These are phyloP conservation scores for Ptychoptera albimana DNA, from an alignment of 2,888 invertebrate genomes.

Conservation along the genomic window DNA sequence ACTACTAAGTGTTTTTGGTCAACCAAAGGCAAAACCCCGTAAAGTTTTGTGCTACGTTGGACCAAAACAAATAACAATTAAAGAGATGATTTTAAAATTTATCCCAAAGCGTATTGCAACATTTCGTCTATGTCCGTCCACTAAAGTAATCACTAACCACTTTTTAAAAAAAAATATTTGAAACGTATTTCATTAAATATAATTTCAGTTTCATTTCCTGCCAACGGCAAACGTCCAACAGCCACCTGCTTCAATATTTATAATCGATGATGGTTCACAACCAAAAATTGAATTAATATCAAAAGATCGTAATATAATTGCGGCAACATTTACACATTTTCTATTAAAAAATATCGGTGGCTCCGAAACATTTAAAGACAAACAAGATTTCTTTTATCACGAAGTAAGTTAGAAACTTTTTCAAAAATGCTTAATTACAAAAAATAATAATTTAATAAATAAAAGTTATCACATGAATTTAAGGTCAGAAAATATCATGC, in stretches of 20 bases:
- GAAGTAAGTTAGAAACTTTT: constrained; percentile 36
- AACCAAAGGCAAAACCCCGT: constrained; percentile 48
- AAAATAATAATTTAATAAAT: constrained; percentile 45
- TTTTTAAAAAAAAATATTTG: not conserved
- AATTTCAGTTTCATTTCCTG: constrained; percentile 47
- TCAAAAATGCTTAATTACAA: not conserved
- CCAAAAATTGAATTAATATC: constrained; percentile 69
- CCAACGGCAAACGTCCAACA: constrained; percentile 25
- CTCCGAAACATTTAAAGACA: constrained; percentile 82
- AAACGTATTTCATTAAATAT: not conserved
- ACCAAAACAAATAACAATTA: constrained; percentile 74
- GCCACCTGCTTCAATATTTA: constrained; percentile 46
- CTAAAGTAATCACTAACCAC: constrained; percentile 37
- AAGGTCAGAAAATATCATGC: constrained; percentile 57
- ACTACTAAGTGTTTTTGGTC: constrained; percentile 40
- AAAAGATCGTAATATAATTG: constrained; percentile 76
- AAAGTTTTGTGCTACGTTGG: constrained; percentile 83
- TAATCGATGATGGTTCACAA: constrained; percentile 83
- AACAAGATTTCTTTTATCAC: constrained; percentile 64
- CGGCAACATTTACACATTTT: constrained; percentile 83
- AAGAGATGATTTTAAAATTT: constrained; percentile 84
- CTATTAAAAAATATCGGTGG: constrained; percentile 87
- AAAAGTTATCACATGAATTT: constrained; percentile 33
- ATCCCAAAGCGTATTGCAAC: constrained; percentile 84
- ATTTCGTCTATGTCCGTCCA: constrained; percentile 84